phyloP scores from a whole-genome alignment of 2,888 invertebrate species.

The Meta bourneti region DNA sequence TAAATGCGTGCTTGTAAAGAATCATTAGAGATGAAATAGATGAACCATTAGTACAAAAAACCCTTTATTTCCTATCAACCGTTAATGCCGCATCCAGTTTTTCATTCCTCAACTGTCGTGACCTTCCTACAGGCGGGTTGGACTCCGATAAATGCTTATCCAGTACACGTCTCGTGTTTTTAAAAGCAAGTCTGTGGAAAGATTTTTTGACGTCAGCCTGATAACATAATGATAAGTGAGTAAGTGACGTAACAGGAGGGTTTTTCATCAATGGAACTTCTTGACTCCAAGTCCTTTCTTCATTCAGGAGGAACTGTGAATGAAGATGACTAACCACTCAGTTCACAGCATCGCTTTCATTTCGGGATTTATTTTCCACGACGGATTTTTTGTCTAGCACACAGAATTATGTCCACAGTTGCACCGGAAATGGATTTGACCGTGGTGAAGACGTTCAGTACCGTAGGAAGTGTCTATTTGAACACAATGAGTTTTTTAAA shows the following conservation, averaged over 20 bases:
- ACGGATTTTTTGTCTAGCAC: not conserved
- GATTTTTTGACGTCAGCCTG: not conserved
- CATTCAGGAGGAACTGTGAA: conserved; percentile 28
- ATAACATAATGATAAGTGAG: conserved; percentile 33
- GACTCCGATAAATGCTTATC: conserved; percentile 16
- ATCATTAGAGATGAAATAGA: not conserved
- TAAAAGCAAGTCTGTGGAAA: not conserved
- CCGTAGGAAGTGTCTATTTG: not conserved
- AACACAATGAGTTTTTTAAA: not conserved
- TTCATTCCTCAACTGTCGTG: conserved; percentile 1
- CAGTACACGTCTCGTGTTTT: not conserved
- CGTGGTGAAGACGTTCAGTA: not conserved
- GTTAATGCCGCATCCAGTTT: not conserved
- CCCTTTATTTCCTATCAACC: not conserved
- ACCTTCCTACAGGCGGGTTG: conserved; percentile 26
- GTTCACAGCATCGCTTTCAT: conserved; percentile 39
- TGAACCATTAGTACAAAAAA: not conserved
- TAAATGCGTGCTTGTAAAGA: conserved; percentile 28
- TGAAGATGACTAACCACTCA: conserved; percentile 22
- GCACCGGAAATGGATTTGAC: conserved; percentile 1
- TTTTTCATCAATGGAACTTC: conserved; percentile 56
- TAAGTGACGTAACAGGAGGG: conserved; percentile 21
- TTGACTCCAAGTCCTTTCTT: conserved; percentile 13
- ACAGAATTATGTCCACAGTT: not conserved
- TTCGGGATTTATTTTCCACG: not conserved